Base-by-base conservation (phyloP, 2,113 vertebrate species). In the Heteronetta atricapilla region DNA sequence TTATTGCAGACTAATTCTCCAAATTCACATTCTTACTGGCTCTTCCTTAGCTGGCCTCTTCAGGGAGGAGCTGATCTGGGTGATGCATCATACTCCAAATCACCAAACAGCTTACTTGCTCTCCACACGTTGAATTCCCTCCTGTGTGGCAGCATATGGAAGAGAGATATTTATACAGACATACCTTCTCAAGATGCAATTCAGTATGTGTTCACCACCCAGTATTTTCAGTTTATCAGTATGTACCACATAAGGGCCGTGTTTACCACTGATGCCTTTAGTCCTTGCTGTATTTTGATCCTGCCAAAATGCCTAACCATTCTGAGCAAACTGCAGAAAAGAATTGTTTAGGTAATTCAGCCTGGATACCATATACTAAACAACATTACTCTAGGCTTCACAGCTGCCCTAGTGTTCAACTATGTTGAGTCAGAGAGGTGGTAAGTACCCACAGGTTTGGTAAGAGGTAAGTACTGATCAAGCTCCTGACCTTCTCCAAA, bases 91-190 rank as follows among this genome's bases (percentile, higher is more conserved):
- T 25, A 18, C 70, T 73, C 53, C 72, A 82, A 33, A 64, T 8
- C 66, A 67, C 67, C 74, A 50, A 23, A 75, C 2, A 62, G 23
- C 53, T 78, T 15, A 5, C 63, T 85, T 85, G 48, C 66, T 82
- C 89, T 44, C 42, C 3, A 2, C 67, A 10, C 29, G 73, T 68
- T 25, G 33, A 73, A 88, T 77, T 85, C 70, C 60, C 13, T 18
- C 84, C 81, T 64, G 53, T 18, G 4, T 52, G 36, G 53, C 53
- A 91, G 62, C 92, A 94, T 85, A 79, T 87, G 87, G 78, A 48
- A 38, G 42, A 81, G 73, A 93, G 78, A 21, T 38, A 48, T 76
- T 82, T 77, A 10, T 63, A 6, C 42, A 64, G 28, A 21, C 53
- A 42, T 29, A 48, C 48, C 33, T 82, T n/a, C 33, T 89, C 74